phyloP scores from a whole-genome alignment of 2,797 vertebrate genomes.

The Prunella strophiata region DNA sequence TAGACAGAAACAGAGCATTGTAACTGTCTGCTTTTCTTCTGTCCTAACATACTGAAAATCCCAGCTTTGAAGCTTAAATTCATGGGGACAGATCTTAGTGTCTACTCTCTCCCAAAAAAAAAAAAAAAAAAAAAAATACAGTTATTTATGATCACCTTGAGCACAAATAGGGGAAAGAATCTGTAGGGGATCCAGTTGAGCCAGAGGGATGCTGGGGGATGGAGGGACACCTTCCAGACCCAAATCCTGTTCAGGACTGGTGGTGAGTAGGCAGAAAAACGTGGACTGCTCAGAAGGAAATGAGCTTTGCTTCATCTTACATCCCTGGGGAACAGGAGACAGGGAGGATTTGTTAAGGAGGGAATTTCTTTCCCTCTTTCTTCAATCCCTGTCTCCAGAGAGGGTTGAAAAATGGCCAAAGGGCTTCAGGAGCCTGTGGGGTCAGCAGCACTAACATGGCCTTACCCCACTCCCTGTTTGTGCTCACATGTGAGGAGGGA shows the following conservation, averaged over 20 bases:
- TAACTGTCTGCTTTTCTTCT: background rate
- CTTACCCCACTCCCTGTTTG: background rate
- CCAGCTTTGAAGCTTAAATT: background rate
- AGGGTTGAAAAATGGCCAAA: background rate
- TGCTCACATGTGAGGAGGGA: background rate
- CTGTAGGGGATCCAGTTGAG: rapidly evolving
- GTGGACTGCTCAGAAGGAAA: background rate
- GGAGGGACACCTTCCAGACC: background rate
- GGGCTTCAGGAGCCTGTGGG: background rate
- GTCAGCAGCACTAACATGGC: background rate
- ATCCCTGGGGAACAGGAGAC: background rate
- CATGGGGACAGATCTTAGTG: background rate
- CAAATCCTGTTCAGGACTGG: rapidly evolving
- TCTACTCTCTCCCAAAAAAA: background rate
- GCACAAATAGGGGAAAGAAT: background rate
- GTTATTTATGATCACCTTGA: background rate
- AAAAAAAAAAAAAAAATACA: rapidly evolving
- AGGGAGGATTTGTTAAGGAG: background rate
- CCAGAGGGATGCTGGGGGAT: background rate
- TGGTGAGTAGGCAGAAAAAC: background rate
- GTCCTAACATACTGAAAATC: background rate
- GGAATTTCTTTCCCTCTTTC: background rate
- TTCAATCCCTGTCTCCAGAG: background rate
- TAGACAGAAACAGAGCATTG: background rate
- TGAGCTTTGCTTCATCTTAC: background rate